Evolutionary conservation across 2,797 vertebrate species (phyloP).

Genomic region (Manis pentadactyla): DNA sequence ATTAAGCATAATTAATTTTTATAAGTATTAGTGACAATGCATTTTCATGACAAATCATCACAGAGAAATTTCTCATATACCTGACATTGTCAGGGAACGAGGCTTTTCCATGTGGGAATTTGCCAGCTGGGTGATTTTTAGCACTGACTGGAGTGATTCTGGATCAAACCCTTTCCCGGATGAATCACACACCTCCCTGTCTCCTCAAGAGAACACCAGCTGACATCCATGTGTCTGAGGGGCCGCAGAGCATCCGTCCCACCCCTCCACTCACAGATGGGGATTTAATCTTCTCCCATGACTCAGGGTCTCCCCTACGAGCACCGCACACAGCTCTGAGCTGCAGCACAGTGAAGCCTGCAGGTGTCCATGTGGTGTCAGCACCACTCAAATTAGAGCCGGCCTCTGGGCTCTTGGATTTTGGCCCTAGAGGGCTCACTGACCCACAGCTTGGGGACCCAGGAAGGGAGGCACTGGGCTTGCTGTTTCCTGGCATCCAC

Average conservation of each 20-base stretch:
- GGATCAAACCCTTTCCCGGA: slow-evolving; percentile 23
- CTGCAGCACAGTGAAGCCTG: neutral
- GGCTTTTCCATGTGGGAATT: slow-evolving; percentile 45
- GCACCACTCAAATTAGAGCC: neutral
- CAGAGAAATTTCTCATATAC: neutral
- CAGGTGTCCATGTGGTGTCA: neutral
- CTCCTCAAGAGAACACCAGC: slow-evolving; percentile 31
- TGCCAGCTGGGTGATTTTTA: slow-evolving; percentile 46
- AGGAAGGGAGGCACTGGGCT: neutral
- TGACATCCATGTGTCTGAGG: neutral
- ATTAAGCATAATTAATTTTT: neutral
- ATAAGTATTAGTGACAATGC: neutral
- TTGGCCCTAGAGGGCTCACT: neutral
- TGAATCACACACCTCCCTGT: slow-evolving; percentile 38
- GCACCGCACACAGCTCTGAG: neutral
- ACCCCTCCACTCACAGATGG: neutral
- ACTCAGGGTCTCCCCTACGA: neutral
- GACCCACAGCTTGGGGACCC: neutral
- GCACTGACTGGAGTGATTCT: slow-evolving; percentile 31
- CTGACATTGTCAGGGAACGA: neutral
- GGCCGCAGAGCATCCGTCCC: neutral
- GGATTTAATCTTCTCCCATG: neutral
- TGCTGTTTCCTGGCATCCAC: neutral
- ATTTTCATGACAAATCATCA: neutral
- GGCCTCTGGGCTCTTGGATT: neutral